A percentile compares a stretch with the other conserved stretches of the same genome.
phyloP scores from a whole-genome alignment of 2,888 invertebrate genomes.

The Drosophila barbarae region DNA sequence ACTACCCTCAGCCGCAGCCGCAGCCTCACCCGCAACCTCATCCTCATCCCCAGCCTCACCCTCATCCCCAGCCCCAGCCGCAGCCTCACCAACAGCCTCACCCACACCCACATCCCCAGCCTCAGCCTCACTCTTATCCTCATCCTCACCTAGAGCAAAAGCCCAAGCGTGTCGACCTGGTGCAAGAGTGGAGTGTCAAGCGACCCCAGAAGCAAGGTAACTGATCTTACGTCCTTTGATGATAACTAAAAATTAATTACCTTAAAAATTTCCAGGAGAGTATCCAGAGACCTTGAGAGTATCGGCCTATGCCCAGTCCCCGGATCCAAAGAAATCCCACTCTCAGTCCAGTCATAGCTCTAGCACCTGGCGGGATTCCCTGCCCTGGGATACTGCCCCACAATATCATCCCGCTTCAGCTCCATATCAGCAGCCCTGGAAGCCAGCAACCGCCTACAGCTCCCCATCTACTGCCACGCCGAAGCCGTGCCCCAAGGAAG shows the following conservation, averaged over 20 bases:
- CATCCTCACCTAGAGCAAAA: neutral
- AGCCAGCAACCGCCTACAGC: neutral
- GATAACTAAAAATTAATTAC: neutral
- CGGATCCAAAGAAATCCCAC: conserved; percentile 16
- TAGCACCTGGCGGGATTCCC: conserved; percentile 40
- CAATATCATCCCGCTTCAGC: conserved; percentile 30
- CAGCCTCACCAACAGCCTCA: neutral
- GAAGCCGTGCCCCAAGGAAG: conserved; percentile 12
- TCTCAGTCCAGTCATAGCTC: conserved; percentile 4
- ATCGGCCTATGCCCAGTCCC: conserved; percentile 35
- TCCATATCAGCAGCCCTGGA: conserved; percentile 11
- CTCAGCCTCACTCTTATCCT: conserved; percentile 1
- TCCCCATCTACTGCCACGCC: neutral
- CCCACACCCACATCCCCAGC: neutral
- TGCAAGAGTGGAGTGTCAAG: conserved; percentile 38
- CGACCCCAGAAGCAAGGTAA: conserved; percentile 39
- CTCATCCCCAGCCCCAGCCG: neutral
- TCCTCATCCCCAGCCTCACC: neutral
- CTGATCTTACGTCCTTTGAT: fast-evolving
- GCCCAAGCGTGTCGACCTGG: conserved; percentile 24
- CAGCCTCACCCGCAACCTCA: neutral
- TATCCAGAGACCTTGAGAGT: conserved; percentile 10
- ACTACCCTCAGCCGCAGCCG: neutral
- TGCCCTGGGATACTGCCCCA: conserved; percentile 52
- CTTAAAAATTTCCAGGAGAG: conserved; percentile 16